phyloP scores from a whole-genome alignment of 2,797 vertebrate genomes.

The Rhinophrynus dorsalis region DNA sequence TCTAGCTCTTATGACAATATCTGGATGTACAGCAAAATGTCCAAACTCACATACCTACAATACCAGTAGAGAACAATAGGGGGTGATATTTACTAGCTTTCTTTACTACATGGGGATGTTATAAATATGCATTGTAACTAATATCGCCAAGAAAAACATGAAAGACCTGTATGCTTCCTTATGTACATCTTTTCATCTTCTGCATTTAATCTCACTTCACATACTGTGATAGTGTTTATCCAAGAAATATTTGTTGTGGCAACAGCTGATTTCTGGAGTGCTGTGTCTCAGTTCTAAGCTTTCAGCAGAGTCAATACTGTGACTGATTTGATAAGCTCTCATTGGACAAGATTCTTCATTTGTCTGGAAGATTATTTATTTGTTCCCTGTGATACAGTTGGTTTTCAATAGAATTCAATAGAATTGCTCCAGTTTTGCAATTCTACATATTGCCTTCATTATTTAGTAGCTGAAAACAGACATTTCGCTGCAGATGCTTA shows the following conservation, averaged over 20 bases:
- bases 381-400: too few species aligned
- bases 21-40: background rate
- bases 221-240: background rate
- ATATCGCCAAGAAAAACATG: background rate
- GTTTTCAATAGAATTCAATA: too few species aligned
- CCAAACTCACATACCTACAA: background rate
- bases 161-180: background rate
- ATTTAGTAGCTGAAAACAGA: too few species aligned
- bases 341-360: too few species aligned
- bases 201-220: background rate
- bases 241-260: slow-evolving; percentile 1
- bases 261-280: background rate
- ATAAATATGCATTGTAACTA: background rate
- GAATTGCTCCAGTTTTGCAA: too few species aligned
- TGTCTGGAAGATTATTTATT: too few species aligned
- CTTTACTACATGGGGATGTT: too few species aligned
- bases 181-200: background rate
- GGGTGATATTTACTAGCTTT: too few species aligned
- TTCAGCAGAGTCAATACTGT: background rate
- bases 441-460: too few species aligned
- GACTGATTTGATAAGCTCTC: too few species aligned
- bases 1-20: background rate
- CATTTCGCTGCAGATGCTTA: too few species aligned
- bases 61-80: slow-evolving; percentile 8
- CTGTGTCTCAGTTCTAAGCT: background rate